phyloP scores from a whole-genome alignment of 2,113 vertebrate species.

The Uropsilus gracilis region DNA sequence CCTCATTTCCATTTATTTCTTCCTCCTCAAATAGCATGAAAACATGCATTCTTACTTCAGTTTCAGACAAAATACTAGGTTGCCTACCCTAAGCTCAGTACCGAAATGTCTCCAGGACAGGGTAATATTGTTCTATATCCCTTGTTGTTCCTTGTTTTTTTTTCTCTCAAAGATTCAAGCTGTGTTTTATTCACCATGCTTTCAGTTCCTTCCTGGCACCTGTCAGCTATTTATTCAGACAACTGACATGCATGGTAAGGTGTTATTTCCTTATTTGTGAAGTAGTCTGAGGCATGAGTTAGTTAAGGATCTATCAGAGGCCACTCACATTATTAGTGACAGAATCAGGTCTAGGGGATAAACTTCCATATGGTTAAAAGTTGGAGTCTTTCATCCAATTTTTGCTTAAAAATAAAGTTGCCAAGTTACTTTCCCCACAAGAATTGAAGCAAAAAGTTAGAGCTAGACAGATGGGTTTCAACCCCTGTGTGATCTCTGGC shows the following conservation, averaged over 20 bases:
- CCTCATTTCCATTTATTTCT: neutral
- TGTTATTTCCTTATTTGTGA: neutral
- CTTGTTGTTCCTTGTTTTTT: neutral
- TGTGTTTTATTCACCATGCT: neutral
- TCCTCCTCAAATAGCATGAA: neutral
- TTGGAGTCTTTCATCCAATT: neutral
- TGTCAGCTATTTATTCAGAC: too few relatives aligned
- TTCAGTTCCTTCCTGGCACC: neutral
- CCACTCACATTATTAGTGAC: neutral
- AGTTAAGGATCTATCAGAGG: neutral
- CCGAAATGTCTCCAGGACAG: neutral
- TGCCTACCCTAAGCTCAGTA: neutral
- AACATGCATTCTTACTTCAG: neutral
- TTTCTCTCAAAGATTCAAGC: neutral
- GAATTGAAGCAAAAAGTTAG: neutral
- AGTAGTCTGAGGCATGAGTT: neutral
- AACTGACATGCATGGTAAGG: neutral
- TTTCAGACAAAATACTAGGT: neutral
- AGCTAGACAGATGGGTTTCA: neutral
- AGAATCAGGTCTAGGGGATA: neutral
- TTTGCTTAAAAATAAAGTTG: neutral
- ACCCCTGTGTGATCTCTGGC: neutral
- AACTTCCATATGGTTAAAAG: neutral
- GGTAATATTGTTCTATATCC: neutral
- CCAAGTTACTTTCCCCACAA: neutral